Conservation (phyloP, 2,113 vertebrate genomes). For the Cyphomyrus discorhynchus region DNA sequence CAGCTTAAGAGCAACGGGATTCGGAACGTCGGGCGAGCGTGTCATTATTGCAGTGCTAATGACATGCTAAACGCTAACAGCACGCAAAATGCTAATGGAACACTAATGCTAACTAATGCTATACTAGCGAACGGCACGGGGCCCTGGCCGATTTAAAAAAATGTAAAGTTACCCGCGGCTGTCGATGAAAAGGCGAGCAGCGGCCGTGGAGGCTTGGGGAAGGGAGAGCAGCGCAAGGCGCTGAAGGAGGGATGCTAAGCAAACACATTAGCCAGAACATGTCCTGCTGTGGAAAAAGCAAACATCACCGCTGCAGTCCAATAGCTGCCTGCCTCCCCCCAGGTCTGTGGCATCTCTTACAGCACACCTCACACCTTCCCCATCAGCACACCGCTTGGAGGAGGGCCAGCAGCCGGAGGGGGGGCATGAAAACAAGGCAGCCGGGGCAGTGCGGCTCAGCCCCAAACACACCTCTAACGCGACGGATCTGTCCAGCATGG, state of each 20-base stretch:
- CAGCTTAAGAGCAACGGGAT: neutral
- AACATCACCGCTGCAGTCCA: slow-evolving; percentile 13
- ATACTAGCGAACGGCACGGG: neutral
- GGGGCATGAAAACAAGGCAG: neutral
- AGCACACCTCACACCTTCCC: neutral
- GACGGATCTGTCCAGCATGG: neutral
- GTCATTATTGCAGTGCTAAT: neutral
- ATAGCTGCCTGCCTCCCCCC: neutral
- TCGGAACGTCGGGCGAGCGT: too few species aligned
- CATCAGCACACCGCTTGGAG: neutral
- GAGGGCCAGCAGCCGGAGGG: neutral
- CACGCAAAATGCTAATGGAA: neutral
- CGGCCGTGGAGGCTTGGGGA: neutral
- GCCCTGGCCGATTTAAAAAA: neutral
- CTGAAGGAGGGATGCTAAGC: neutral
- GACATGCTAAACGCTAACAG: neutral
- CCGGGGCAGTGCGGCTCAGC: neutral
- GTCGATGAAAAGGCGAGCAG: neutral
- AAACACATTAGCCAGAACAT: neutral
- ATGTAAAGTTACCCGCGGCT: neutral
- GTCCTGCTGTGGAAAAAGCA: slow-evolving; percentile 11
- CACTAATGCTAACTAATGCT: neutral
- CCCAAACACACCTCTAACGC: neutral
- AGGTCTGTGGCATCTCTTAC: neutral
- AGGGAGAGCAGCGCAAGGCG: neutral